Evolutionary conservation across 2,888 invertebrate species (phyloP).

Genomic region (Mechanitis messenoides): DNA sequence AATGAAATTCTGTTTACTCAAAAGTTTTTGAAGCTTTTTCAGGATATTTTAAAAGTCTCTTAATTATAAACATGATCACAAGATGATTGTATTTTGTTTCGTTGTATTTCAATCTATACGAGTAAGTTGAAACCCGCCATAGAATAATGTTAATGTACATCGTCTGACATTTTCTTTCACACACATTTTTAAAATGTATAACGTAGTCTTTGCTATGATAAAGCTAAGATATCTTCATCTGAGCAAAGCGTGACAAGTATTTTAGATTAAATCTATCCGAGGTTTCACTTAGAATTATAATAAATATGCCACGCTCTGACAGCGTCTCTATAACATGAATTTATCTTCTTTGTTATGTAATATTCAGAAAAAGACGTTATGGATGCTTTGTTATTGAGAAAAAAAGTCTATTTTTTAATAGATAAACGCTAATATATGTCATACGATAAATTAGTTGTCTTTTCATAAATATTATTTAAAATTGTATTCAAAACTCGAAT

Average conservation of each 20-base stretch:
- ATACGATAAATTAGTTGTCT: neutral
- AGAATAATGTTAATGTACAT: neutral
- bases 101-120: no score
- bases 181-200: constrained; percentile 4
- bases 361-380: neutral
- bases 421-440: neutral
- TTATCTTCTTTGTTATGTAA: constrained; percentile 20
- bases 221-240: constrained; percentile 13
- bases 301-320: constrained; percentile 26
- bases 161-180: constrained; percentile 6
- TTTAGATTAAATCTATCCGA: constrained; percentile 23
- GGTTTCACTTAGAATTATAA: constrained; percentile 26
- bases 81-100: no score
- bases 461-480: no score
- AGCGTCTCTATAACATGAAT: constrained; percentile 22
- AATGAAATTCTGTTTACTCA: no score
- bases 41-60: no score
- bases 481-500: no score
- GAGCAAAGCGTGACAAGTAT: constrained; percentile 25
- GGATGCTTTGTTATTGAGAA: neutral
- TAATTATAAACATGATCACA: no score
- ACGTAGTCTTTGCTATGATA: neutral
- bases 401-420: neutral
- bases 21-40: no score
- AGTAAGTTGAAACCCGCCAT: neutral